Conservation (phyloP, 2,113 vertebrate genomes). For the Tupaia tana region DNA sequence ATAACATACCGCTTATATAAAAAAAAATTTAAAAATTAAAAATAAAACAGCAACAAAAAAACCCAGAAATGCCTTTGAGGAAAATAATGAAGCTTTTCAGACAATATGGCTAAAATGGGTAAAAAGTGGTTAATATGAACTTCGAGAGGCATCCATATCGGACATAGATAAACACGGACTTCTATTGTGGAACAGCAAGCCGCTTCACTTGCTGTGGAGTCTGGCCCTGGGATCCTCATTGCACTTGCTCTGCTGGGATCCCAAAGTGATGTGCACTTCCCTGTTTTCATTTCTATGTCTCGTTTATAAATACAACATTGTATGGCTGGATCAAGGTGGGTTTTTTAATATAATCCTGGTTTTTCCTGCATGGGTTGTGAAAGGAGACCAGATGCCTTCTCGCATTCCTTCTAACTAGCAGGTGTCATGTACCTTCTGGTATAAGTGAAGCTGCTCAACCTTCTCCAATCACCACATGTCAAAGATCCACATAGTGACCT, state of each 20-base stretch:
- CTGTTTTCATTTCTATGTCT: constrained; percentile 28
- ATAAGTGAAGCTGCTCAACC: background rate
- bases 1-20: background rate
- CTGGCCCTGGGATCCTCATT: background rate
- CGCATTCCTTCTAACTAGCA: constrained; percentile 30
- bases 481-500: background rate
- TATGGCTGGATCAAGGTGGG: background rate
- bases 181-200: background rate
- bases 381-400: background rate
- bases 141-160: background rate
- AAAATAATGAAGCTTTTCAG: background rate
- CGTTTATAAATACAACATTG: background rate
- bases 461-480: background rate
- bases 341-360: background rate
- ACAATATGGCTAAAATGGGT: background rate
- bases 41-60: too few species aligned
- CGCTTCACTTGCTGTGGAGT: background rate
- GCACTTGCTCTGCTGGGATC: background rate
- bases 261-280: background rate
- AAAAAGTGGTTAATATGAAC: background rate
- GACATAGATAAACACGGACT: background rate
- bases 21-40: too few species aligned
- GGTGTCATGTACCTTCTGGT: background rate
- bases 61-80: background rate
- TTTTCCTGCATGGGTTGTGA: constrained; percentile 11